These are phyloP conservation scores for Montipora capricornis DNA, from an alignment of 64 coral and sea anemone species.

Conservation along the genomic window DNA sequence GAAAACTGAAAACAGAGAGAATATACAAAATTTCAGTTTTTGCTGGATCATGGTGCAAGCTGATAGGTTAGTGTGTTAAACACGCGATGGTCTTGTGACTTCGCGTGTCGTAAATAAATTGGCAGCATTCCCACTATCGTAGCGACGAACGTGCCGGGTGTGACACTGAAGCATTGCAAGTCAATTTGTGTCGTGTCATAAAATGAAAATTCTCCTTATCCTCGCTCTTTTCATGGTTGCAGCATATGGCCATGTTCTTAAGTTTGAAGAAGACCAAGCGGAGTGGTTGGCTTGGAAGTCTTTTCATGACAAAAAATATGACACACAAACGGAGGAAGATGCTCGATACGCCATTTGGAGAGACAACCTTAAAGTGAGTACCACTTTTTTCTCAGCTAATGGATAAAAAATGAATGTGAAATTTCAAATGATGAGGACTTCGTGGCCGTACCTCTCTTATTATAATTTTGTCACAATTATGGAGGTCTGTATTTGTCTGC, in stretches of 20 bases:
- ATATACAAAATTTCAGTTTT: not conserved
- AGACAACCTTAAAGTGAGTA: slow-evolving; percentile 75
- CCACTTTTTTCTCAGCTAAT: not conserved
- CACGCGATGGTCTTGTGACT: slow-evolving; percentile 28
- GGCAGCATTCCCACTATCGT: not conserved
- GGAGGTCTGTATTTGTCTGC: too few relatives aligned
- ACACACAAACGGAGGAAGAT: slow-evolving; percentile 59
- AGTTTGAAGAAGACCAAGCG: slow-evolving; percentile 46
- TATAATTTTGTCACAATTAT: too few relatives aligned
- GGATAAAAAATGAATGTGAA: not conserved
- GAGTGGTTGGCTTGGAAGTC: slow-evolving; percentile 86
- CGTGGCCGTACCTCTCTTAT: not conserved
- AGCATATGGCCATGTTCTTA: slow-evolving; percentile 26
- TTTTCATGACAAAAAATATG: slow-evolving; percentile 72
- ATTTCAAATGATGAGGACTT: not conserved
- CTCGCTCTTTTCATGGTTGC: slow-evolving; percentile 47
- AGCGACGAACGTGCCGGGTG: too few relatives aligned
- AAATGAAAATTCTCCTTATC: slow-evolving; percentile 21
- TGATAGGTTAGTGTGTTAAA: not conserved
- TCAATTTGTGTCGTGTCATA: not conserved
- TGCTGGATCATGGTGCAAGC: not conserved
- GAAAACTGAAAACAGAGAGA: too few relatives aligned
- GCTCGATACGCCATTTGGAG: slow-evolving; percentile 80
- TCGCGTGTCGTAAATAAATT: not conserved
- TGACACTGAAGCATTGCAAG: not conserved